Evolutionary conservation across 2,888 invertebrate species (phyloP).

Genomic region (Andrena praecox): DNA sequence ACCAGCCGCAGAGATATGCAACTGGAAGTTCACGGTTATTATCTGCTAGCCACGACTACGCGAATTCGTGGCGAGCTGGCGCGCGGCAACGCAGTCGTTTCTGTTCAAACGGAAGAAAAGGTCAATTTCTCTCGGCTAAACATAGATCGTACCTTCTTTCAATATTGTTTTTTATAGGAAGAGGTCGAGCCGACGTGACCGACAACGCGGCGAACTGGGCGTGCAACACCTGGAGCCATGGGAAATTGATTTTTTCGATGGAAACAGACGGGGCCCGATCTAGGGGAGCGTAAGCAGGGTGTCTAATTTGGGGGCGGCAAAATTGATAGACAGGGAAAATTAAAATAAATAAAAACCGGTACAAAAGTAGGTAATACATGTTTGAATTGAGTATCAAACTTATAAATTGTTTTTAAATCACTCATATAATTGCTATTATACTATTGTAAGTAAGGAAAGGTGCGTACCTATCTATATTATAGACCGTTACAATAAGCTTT

Average conservation of each 20-base stretch:
- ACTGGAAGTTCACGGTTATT: constrained; percentile 59
- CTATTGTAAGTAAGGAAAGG: too few relatives aligned
- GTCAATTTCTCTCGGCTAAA: constrained; percentile 49
- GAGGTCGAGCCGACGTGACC: constrained; percentile 23
- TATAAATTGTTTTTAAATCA: too few relatives aligned
- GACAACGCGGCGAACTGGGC: background rate
- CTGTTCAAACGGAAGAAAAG: constrained; percentile 37
- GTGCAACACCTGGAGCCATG: constrained; percentile 3
- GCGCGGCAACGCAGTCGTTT: constrained; percentile 34
- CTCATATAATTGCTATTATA: too few relatives aligned
- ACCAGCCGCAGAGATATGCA: constrained; percentile 25
- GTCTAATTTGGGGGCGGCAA: too few relatives aligned
- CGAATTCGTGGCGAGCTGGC: constrained; percentile 18
- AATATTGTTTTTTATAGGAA: background rate
- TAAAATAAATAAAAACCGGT: too few relatives aligned
- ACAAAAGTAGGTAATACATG: too few relatives aligned
- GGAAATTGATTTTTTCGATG: constrained; percentile 32
- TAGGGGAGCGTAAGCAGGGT: too few relatives aligned
- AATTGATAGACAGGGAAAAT: too few relatives aligned
- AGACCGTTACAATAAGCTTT: too few relatives aligned
- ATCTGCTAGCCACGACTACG: constrained; percentile 14
- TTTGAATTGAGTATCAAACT: too few relatives aligned
- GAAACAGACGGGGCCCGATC: constrained; percentile 4
- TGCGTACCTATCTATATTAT: too few relatives aligned
- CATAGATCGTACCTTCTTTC: constrained; percentile 32